These are phyloP conservation scores for Heliopora coerulea DNA, from an alignment of 92 coral and sea anemone genomes.

Conservation along the genomic window DNA sequence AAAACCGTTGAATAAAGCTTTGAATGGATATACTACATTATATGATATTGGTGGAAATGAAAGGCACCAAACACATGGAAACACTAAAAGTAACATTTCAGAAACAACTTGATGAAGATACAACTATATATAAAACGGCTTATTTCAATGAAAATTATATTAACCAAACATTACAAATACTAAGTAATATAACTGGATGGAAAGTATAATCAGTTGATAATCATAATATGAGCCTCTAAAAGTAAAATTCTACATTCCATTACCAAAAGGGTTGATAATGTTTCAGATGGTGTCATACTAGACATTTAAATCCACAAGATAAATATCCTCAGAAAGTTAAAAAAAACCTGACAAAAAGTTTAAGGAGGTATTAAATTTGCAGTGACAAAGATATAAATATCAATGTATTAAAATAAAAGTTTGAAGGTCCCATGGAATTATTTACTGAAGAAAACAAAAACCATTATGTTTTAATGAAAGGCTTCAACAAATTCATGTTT, in stretches of 20 bases:
- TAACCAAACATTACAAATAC: too few species aligned
- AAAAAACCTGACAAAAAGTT: not conserved
- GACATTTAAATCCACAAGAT: not conserved
- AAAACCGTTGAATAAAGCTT: too few species aligned
- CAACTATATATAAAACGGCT: not conserved
- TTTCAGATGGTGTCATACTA: slow-evolving; percentile 40
- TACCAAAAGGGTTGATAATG: slow-evolving; percentile 43
- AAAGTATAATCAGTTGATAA: not conserved
- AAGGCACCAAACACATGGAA: slow-evolving; percentile 32
- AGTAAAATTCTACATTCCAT: slow-evolving; percentile 32
- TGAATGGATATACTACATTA: too few species aligned
- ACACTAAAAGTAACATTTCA: not conserved
- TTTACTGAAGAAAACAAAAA: slow-evolving; percentile 24
- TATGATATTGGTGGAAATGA: too few species aligned
- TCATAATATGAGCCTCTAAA: slow-evolving; percentile 18
- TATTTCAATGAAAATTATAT: not conserved
- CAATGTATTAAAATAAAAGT: not conserved
- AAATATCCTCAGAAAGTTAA: not conserved
- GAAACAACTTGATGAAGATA: not conserved
- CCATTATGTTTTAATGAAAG: slow-evolving; percentile 10
- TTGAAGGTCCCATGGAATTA: slow-evolving; percentile 7
- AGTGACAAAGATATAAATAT: slow-evolving; percentile 2
- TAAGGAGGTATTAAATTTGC: not conserved
- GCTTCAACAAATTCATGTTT: slow-evolving; percentile 24
- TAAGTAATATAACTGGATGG: not conserved